These are phyloP conservation scores for Willowsia nigromaculata DNA, from an alignment of 2,888 invertebrate species.

Conservation along the genomic window DNA sequence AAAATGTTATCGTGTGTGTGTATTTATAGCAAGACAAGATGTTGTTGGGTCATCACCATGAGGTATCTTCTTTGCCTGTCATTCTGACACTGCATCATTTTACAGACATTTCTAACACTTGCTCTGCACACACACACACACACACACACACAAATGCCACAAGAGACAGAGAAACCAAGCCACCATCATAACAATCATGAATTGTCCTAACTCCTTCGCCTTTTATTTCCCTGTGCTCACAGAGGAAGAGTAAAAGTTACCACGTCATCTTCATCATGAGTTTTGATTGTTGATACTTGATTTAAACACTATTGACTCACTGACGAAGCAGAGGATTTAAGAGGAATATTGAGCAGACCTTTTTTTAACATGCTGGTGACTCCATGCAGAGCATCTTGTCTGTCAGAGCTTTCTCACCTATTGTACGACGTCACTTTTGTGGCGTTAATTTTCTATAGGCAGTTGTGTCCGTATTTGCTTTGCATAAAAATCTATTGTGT, in stretches of 20 bases:
- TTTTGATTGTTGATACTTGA: conserved; percentile 61
- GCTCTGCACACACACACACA: too few species aligned
- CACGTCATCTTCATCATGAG: conserved; percentile 64
- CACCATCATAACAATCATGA: conserved; percentile 54
- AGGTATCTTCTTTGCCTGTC: conserved; percentile 67
- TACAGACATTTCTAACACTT: conserved; percentile 49
- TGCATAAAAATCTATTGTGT: conserved; percentile 14
- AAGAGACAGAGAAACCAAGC: conserved; percentile 41
- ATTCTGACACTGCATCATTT: conserved; percentile 69
- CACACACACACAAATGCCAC: too few species aligned
- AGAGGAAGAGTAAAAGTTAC: conserved; percentile 60
- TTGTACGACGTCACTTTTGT: not conserved
- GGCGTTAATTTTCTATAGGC: conserved; percentile 23
- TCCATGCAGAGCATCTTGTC: conserved; percentile 8
- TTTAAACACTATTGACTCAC: conserved; percentile 35
- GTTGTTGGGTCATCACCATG: conserved; percentile 24
- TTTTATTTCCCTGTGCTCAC: conserved; percentile 41
- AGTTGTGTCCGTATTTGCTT: conserved; percentile 8
- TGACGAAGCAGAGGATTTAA: not conserved
- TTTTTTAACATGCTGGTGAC: not conserved
- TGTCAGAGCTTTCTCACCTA: conserved; percentile 29
- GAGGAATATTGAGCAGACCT: not conserved
- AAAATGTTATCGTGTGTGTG: not conserved
- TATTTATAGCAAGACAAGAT: conserved; percentile 29
- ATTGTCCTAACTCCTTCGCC: conserved; percentile 51